A percentile compares a stretch with the other conserved stretches of the same genome.
Conservation (phyloP, 2,113 vertebrate species). For the Oceanites oceanicus region DNA sequence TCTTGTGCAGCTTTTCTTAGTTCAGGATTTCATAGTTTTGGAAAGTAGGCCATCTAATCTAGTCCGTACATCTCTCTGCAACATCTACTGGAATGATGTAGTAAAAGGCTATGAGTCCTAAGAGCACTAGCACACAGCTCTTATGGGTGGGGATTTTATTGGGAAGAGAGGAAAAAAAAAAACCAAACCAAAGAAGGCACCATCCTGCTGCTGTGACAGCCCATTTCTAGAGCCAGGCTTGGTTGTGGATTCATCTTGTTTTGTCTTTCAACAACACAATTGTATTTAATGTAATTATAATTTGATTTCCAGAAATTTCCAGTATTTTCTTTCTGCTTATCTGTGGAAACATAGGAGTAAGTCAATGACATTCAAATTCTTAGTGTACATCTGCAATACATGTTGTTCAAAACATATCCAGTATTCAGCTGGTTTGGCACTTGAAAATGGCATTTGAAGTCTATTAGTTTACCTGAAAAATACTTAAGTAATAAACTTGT, state of each 20-base stretch:
- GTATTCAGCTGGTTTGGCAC: not conserved
- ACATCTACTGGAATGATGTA: not conserved
- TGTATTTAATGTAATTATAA: not conserved
- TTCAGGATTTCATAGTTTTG: not conserved
- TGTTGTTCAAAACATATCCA: not conserved
- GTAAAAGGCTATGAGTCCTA: not conserved
- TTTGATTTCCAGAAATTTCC: not conserved
- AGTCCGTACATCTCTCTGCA: not conserved
- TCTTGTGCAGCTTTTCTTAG: slow-evolving; percentile 12
- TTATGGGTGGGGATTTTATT: not conserved
- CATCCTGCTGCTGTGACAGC: not conserved
- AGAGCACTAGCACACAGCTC: not conserved
- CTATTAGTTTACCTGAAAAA: not conserved
- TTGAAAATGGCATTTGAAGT: not conserved
- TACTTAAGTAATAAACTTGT: not conserved
- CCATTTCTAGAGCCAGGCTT: not conserved
- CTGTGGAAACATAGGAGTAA: not conserved
- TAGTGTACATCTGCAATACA: not conserved
- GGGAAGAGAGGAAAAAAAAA: not conserved
- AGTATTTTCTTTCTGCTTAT: not conserved
- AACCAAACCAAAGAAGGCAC: not conserved
- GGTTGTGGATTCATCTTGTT: not conserved
- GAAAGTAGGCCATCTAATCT: not conserved
- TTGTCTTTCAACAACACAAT: not conserved
- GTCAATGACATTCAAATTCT: not conserved